phyloP scores from a whole-genome alignment of 2,797 vertebrate genomes.

The Astyanax mexicanus region DNA sequence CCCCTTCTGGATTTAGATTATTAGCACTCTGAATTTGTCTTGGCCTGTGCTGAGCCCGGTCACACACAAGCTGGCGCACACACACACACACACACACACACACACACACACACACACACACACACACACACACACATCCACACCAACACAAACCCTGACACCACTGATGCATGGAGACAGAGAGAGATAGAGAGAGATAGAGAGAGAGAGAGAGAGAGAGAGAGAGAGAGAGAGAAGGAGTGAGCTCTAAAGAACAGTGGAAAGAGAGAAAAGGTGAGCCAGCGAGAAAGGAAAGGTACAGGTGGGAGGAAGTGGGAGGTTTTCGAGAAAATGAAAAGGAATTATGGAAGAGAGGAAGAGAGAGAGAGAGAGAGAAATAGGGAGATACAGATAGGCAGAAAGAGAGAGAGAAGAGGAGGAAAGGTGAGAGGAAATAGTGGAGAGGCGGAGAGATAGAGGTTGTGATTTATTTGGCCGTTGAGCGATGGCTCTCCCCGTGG shows the following conservation, averaged over 20 bases:
- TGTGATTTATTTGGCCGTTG: constrained; percentile 67
- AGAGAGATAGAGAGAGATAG: constrained; percentile 14
- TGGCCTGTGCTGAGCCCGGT: not conserved
- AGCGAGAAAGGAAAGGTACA: constrained; percentile 17
- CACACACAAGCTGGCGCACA: not conserved
- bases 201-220: constrained; percentile 7
- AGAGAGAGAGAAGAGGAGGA: constrained; percentile 36
- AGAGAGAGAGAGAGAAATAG: constrained; percentile 46
- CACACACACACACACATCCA: constrained; percentile 5
- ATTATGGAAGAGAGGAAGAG: constrained; percentile 29
- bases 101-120: not conserved
- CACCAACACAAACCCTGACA: constrained; percentile 6
- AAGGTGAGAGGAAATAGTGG: constrained; percentile 15
- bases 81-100: constrained; percentile 1
- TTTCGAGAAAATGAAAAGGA: constrained; percentile 31
- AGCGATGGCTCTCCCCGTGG: constrained; percentile 62
- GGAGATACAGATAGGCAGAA: not conserved
- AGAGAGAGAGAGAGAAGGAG: constrained; percentile 3
- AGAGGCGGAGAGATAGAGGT: constrained; percentile 53
- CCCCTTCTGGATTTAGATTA: constrained; percentile 19
- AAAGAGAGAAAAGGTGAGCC: constrained; percentile 19
- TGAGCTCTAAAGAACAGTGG: constrained; percentile 24
- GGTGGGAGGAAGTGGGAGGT: constrained; percentile 26
- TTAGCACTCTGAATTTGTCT: constrained; percentile 18
- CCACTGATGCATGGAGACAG: constrained; percentile 26